These are phyloP conservation scores for Gymnarchus niloticus DNA, from an alignment of 2,113 vertebrate species.

Conservation along the genomic window DNA sequence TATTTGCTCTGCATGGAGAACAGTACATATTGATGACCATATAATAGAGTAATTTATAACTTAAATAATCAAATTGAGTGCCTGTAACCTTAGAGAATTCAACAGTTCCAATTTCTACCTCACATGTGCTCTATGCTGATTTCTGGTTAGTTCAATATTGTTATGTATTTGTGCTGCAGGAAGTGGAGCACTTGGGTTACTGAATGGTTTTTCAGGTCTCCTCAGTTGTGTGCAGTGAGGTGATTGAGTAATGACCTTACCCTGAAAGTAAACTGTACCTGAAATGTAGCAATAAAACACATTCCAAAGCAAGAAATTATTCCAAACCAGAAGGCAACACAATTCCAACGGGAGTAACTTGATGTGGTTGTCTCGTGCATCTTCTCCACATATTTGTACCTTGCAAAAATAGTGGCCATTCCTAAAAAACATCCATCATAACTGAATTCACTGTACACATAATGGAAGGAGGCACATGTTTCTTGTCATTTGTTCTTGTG, in stretches of 20 bases:
- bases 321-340: slow-evolving; percentile 60
- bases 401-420: slow-evolving; percentile 73
- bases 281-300: slow-evolving; percentile 87
- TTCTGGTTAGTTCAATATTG: background rate
- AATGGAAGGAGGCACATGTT: background rate
- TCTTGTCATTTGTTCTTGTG: background rate
- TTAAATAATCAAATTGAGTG: background rate
- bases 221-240: background rate
- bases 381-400: slow-evolving; percentile 79
- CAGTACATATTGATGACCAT: background rate
- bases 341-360: slow-evolving; percentile 58
- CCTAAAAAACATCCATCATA: slow-evolving; percentile 55
- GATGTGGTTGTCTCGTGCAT: slow-evolving; percentile 53
- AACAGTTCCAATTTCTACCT: background rate
- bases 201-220: background rate
- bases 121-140: background rate
- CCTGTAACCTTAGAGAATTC: background rate
- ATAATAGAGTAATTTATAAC: background rate
- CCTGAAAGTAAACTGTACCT: slow-evolving; percentile 60
- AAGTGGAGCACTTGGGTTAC: background rate
- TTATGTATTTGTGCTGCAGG: background rate
- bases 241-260: background rate
- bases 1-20: background rate
- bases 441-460: background rate
- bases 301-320: slow-evolving; percentile 76